These are phyloP conservation scores for Lamellibrachia columna DNA, from an alignment of 2,888 invertebrate species.

Conservation along the genomic window DNA sequence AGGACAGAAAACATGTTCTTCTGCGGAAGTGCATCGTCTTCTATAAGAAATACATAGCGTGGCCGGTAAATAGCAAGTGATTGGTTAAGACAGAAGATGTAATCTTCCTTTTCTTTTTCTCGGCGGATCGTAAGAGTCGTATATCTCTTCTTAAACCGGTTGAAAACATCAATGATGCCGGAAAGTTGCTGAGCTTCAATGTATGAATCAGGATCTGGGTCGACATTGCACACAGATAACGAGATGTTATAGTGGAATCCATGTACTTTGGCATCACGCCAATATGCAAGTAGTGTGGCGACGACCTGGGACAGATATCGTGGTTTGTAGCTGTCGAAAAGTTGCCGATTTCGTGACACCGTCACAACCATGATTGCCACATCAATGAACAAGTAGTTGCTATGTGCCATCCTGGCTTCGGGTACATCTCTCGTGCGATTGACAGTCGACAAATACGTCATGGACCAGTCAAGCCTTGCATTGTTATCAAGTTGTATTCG, in stretches of 20 bases:
- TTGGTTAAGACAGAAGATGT: conserved; percentile 55
- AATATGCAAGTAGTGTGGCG: conserved; percentile 42
- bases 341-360: conserved; percentile 49
- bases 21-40: conserved; percentile 60
- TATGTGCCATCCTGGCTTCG: neutral
- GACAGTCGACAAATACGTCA: neutral
- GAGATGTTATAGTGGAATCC: conserved; percentile 35
- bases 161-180: conserved; percentile 42
- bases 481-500: conserved; percentile 19
- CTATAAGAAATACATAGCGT: conserved; percentile 53
- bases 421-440: neutral
- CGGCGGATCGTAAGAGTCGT: conserved; percentile 38
- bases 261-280: conserved; percentile 33
- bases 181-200: conserved; percentile 46
- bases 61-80: conserved; percentile 46
- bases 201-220: conserved; percentile 46
- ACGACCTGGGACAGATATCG: conserved; percentile 54
- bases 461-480: neutral
- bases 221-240: conserved; percentile 56
- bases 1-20: conserved; percentile 50
- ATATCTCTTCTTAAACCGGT: conserved; percentile 42
- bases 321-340: conserved; percentile 47
- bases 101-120: conserved; percentile 62
- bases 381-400: conserved; percentile 20
- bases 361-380: conserved; percentile 52